These are phyloP conservation scores for Mylabris sibirica DNA, from an alignment of 2,888 invertebrate species.

Conservation along the genomic window DNA sequence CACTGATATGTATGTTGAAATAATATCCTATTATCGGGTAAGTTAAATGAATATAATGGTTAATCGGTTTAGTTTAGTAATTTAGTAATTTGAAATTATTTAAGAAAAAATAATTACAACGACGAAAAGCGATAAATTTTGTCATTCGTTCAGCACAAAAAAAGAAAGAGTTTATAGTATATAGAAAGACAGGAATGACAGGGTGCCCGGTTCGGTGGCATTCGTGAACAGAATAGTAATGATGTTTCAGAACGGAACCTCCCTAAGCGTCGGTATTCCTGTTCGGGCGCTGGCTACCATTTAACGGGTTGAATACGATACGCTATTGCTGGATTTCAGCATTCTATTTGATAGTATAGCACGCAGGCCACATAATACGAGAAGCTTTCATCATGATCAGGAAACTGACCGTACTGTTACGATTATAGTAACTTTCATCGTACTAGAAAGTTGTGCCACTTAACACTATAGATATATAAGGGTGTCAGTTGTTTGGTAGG, in stretches of 20 bases:
- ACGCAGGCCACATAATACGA: slow-evolving; percentile 45
- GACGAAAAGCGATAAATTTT: slow-evolving; percentile 57
- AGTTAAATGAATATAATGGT: slow-evolving; percentile 2
- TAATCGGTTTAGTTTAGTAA: slow-evolving; percentile 17
- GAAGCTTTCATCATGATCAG: slow-evolving; percentile 45
- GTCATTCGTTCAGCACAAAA: slow-evolving; percentile 54
- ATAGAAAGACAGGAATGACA: slow-evolving; percentile 61
- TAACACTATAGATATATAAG: slow-evolving; percentile 36
- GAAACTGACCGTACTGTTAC: slow-evolving; percentile 26
- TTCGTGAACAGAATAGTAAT: slow-evolving; percentile 60
- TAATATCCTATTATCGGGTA: not conserved
- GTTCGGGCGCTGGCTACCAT: slow-evolving; percentile 50
- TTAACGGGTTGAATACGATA: slow-evolving; percentile 53
- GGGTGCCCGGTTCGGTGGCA: slow-evolving; percentile 57
- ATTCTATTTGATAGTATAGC: slow-evolving; percentile 46
- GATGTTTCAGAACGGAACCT: slow-evolving; percentile 49
- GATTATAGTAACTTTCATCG: not conserved
- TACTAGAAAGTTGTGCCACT: slow-evolving; percentile 30
- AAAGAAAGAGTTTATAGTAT: slow-evolving; percentile 58
- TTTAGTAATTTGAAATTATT: slow-evolving; percentile 34
- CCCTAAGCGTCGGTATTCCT: slow-evolving; percentile 47
- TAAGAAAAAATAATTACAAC: slow-evolving; percentile 49
- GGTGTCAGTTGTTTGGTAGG: slow-evolving; percentile 29
- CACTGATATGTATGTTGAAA: slow-evolving; percentile 12
- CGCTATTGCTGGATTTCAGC: slow-evolving; percentile 49